Conservation (phyloP, 1,140 invertebrate genomes). For the Ceratosolen solmsi region DNA sequence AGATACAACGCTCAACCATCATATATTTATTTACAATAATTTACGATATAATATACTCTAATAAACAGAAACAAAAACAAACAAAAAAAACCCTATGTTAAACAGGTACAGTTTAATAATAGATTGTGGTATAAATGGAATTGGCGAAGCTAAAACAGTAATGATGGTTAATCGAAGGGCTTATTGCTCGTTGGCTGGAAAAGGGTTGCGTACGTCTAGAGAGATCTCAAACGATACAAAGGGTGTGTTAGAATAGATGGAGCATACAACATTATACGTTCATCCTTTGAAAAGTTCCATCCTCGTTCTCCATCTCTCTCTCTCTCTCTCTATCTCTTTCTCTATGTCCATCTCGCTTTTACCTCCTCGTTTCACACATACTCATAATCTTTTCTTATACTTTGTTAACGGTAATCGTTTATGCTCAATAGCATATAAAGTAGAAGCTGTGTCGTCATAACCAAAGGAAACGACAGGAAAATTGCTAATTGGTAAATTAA, state of each 20-base stretch:
- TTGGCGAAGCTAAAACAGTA: neutral
- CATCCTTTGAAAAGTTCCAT: slow-evolving; percentile 1
- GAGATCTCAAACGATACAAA: neutral
- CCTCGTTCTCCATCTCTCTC: neutral
- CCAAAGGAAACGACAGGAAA: neutral
- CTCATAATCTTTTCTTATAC: neutral
- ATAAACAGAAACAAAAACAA: too few relatives aligned
- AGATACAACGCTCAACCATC: too few relatives aligned
- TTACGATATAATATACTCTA: too few relatives aligned
- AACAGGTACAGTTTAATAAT: neutral
- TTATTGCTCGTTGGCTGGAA: neutral
- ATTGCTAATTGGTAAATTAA: slow-evolving; percentile 18
- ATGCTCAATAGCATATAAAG: slow-evolving; percentile 36
- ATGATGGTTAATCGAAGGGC: neutral
- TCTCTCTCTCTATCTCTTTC: neutral
- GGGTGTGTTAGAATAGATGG: neutral
- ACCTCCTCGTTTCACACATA: neutral
- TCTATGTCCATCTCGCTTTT: neutral
- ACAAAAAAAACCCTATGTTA: too few relatives aligned
- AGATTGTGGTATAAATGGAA: neutral
- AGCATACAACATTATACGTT: slow-evolving; percentile 29
- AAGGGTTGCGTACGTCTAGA: neutral
- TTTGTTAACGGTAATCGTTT: slow-evolving; percentile 37
- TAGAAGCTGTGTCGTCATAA: neutral
- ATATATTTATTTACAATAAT: too few relatives aligned